phyloP scores from a whole-genome alignment of 2,113 vertebrate species.

The Microtus richardsoni region DNA sequence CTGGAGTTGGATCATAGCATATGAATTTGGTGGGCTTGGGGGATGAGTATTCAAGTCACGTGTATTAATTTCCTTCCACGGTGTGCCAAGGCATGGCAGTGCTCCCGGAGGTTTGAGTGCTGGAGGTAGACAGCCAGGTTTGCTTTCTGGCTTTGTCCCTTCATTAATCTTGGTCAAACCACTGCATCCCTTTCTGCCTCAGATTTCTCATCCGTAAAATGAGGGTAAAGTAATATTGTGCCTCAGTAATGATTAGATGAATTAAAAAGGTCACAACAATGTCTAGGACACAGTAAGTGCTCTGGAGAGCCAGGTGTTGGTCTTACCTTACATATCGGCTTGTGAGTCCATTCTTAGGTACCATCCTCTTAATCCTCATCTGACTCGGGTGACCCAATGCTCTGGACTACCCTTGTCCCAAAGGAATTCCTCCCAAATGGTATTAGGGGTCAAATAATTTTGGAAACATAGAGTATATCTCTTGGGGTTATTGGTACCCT shows the following conservation, averaged over 20 bases:
- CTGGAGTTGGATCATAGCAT: neutral
- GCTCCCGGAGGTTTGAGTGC: neutral
- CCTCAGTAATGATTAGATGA: neutral
- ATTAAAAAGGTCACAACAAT: neutral
- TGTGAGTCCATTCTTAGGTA: neutral
- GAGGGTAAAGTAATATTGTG: neutral
- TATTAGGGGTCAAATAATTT: neutral
- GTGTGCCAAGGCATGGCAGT: neutral
- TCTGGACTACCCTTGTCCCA: neutral
- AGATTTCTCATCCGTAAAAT: slow-evolving; percentile 1
- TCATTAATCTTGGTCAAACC: neutral
- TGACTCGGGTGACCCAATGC: neutral
- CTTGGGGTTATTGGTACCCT: neutral
- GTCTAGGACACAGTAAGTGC: neutral
- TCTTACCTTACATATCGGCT: neutral
- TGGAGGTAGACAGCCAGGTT: neutral
- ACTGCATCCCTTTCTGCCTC: neutral
- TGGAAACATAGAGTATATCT: neutral
- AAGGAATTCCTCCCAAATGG: neutral
- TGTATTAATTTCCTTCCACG: neutral
- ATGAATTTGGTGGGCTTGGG: neutral
- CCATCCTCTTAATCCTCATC: neutral
- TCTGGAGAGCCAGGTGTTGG: neutral
- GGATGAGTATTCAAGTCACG: neutral
- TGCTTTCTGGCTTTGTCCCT: neutral